Evolutionary conservation across 2,797 vertebrate species (phyloP), one percentile per base, ranked within the genome.

Genomic region (Hypotaenidia okinawae): DNA sequence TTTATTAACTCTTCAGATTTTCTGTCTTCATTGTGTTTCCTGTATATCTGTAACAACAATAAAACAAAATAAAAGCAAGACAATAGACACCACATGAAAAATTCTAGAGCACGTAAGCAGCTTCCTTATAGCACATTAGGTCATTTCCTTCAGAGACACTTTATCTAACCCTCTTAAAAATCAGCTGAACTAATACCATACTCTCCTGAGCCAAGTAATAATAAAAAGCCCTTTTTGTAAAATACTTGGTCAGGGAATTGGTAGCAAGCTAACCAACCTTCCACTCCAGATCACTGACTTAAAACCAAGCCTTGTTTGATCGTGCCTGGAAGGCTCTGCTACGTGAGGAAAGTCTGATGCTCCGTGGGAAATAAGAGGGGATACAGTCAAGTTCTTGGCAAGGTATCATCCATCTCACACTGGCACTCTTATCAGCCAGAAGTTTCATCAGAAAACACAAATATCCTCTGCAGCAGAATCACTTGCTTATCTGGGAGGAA

Each of bases 1-100:
- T 95, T 96, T 96, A 97, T 96, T 97, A 96, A 95, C 95, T 95
- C 82, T 87, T 92, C 78, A 54, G 91, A 69, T 93, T 96, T 95
- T 96, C 90, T 96, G 92, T 84, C 88, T 95, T 93, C 93, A 32
- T 41, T 83, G 64, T 55, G 81, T 77, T 95, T 96, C 92, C 94
- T 97, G 92, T 95, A 81, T 90, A 90, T 69, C 73, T 73, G 58
- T 66, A 84, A 83, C 78, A 80, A 94, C 61, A 94, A 69, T 79
- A 93, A 83, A 90, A 82, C 74, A 79, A 96, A 94, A 95, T 89
- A 89, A 94, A 95, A 91, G 72, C 79, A 94, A 90, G 95, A 97
- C 95, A 96, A 95, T 96, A 83, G 94, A 33, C 54, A 55, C 87
- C 32, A 39, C 87, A 95, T 73, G 91, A 95, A 96, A 94, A 96